These are phyloP conservation scores for Holocentrus rufus DNA, from an alignment of 2,797 vertebrate genomes.

Conservation along the genomic window DNA sequence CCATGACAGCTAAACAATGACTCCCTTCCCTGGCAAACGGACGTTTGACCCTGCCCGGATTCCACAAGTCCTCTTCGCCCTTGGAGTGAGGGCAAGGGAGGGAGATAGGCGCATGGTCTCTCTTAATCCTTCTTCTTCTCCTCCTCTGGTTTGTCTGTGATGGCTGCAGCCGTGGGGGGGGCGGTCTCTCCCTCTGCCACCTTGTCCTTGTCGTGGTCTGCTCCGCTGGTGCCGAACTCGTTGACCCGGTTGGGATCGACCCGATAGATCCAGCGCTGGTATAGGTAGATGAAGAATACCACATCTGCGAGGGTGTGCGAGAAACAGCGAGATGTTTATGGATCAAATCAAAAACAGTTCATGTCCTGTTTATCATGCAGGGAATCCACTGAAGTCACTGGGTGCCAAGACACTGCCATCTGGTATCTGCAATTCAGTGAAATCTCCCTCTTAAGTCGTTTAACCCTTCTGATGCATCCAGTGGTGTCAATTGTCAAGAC, in stretches of 20 bases:
- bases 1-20: conserved; percentile 77
- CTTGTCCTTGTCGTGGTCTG: conserved; percentile 69
- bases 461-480: too few species aligned
- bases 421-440: too few species aligned
- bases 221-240: conserved; percentile 92
- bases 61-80: conserved; percentile 74
- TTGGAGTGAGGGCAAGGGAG: conserved; percentile 54
- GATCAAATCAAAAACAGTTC: too few species aligned
- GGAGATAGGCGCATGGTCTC: conserved; percentile 44
- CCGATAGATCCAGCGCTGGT: conserved; percentile 97
- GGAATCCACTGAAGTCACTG: too few species aligned
- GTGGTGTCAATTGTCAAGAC: too few species aligned
- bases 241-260: conserved; percentile 93
- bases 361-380: too few species aligned
- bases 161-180: conserved; percentile 53
- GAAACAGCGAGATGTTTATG: too few species aligned
- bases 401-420: too few species aligned
- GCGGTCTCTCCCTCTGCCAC: conserved; percentile 52
- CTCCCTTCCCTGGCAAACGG: conserved; percentile 66
- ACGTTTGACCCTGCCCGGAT: conserved; percentile 65
- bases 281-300: conserved; percentile 96
- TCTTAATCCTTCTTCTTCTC: conserved; percentile 93
- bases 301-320: too few species aligned
- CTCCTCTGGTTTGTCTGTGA: conserved; percentile 87
- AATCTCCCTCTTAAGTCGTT: too few species aligned